These are phyloP conservation scores for Phenganax marumi DNA, from an alignment of 92 coral and sea anemone species.

Conservation along the genomic window DNA sequence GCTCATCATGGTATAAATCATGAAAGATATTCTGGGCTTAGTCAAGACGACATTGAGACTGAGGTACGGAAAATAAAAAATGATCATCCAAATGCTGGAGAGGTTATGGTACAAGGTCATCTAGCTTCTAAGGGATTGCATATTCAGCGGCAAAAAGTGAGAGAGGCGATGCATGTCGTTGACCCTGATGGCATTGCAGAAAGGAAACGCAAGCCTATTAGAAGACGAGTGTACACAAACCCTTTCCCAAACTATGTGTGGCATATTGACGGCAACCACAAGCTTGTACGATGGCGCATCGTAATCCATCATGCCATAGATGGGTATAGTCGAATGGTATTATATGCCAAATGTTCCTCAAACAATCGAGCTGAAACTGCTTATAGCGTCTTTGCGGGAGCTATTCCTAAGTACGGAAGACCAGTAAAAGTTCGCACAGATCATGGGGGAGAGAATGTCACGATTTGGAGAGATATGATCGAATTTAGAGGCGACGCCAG, in stretches of 20 bases:
- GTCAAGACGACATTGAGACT: too few species aligned
- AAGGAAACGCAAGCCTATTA: too few species aligned
- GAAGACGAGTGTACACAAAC: slow-evolving; percentile 46
- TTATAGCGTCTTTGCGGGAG: slow-evolving; percentile 30
- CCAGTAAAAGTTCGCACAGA: too few species aligned
- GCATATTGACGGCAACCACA: too few species aligned
- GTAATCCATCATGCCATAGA: slow-evolving; percentile 47
- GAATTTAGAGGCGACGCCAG: slow-evolving; percentile 53
- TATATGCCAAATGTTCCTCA: too few species aligned
- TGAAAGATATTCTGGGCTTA: too few species aligned
- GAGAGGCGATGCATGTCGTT: slow-evolving; percentile 23
- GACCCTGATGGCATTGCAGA: slow-evolving; percentile 50
- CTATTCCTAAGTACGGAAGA: slow-evolving; percentile 44
- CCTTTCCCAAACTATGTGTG: slow-evolving; percentile 57
- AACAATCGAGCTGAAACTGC: slow-evolving; percentile 50
- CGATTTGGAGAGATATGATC: too few species aligned
- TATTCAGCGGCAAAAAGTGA: slow-evolving; percentile 22
- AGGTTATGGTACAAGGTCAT: too few species aligned
- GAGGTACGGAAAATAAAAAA: not conserved
- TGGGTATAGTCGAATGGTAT: too few species aligned
- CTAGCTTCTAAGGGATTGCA: slow-evolving; percentile 9
- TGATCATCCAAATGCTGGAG: too few species aligned
- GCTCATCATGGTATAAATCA: too few species aligned
- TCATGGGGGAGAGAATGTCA: too few species aligned
- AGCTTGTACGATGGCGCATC: slow-evolving; percentile 52